These are phyloP conservation scores for Dexiosoma caninum DNA, from an alignment of 2,888 invertebrate species.

Conservation along the genomic window DNA sequence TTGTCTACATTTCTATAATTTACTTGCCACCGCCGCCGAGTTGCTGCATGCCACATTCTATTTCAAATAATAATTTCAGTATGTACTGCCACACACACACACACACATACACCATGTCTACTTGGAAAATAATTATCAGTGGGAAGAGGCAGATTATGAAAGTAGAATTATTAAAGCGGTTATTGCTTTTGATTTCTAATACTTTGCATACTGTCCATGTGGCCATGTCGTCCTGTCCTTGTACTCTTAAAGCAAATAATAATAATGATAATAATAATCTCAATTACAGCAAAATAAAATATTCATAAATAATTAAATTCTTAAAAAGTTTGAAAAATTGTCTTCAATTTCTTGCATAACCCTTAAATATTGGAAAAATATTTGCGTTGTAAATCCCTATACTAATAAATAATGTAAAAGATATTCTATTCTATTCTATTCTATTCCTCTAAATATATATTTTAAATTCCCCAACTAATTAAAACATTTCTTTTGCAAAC, in stretches of 20 bases:
- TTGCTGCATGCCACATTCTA: background rate
- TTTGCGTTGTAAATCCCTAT: background rate
- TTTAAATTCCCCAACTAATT: slow-evolving; percentile 24
- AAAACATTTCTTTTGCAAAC: background rate
- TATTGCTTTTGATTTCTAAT: slow-evolving; percentile 5
- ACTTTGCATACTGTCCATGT: background rate
- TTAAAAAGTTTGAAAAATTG: background rate
- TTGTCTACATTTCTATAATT: background rate
- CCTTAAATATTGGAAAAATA: too few relatives aligned
- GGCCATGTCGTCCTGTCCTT: background rate
- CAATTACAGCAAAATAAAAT: background rate
- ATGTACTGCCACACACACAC: background rate
- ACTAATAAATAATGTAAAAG: too few relatives aligned
- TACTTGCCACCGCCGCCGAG: background rate
- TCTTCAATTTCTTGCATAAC: background rate
- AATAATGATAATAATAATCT: background rate
- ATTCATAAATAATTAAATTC: slow-evolving; percentile 44
- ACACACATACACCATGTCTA: background rate
- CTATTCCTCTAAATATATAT: background rate
- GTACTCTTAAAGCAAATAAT: background rate
- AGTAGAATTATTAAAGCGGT: background rate
- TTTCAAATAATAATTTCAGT: slow-evolving; percentile 36
- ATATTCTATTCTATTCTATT: too few relatives aligned
- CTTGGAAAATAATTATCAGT: slow-evolving; percentile 34
- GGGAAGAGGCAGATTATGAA: background rate